These are phyloP conservation scores for Rhodeus uyekii DNA, from an alignment of 2,797 vertebrate genomes.

Conservation along the genomic window DNA sequence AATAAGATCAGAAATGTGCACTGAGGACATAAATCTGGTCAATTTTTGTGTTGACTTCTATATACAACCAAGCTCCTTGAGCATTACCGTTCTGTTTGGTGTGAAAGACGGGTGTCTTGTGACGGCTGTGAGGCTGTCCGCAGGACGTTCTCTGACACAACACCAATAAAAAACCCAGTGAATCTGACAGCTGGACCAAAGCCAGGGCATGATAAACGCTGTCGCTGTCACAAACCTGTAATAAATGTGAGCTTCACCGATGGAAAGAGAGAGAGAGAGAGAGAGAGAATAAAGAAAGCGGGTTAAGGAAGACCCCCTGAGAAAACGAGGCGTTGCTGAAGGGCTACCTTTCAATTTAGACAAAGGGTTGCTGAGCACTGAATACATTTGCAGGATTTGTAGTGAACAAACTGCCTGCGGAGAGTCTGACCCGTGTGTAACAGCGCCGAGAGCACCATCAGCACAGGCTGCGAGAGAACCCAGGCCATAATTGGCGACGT, in stretches of 20 bases:
- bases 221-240: conserved; percentile 46
- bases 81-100: neutral
- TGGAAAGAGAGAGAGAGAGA: neutral
- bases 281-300: conserved; percentile 9
- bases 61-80: neutral
- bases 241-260: conserved; percentile 33
- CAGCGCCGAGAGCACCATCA: conserved; percentile 33
- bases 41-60: neutral
- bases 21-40: neutral
- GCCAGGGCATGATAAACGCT: conserved; percentile 66
- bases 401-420: conserved; percentile 23
- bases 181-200: conserved; percentile 73
- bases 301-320: conserved; percentile 21
- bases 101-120: conserved; percentile 25
- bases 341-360: conserved; percentile 41
- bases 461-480: conserved; percentile 7
- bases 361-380: conserved; percentile 31
- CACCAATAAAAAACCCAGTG: conserved; percentile 54
- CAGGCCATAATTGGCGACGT: conserved; percentile 25
- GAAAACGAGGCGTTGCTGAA: conserved; percentile 21
- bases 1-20: neutral
- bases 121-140: conserved; percentile 54
- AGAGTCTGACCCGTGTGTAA: conserved; percentile 30
- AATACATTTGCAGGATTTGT: conserved; percentile 34
- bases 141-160: conserved; percentile 44